A percentile compares a stretch with the other conserved stretches of the same genome.
These are phyloP conservation scores for Eupeodes latifasciatus DNA, from an alignment of 2,888 invertebrate species.

Conservation along the genomic window DNA sequence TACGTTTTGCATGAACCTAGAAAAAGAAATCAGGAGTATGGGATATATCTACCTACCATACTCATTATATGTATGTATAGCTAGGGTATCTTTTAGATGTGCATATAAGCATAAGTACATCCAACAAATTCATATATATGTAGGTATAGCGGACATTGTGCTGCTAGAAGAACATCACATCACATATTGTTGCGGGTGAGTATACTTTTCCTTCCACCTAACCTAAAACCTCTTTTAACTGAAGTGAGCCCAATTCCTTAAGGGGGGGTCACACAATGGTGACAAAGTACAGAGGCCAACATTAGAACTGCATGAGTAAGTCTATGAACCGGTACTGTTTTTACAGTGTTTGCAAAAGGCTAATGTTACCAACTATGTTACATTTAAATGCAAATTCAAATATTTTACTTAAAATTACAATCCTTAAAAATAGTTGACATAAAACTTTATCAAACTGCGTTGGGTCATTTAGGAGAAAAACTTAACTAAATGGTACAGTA, in stretches of 20 bases:
- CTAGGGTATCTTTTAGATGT: no score
- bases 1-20: no score
- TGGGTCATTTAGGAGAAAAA: no score
- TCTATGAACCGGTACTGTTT: slow-evolving; percentile 21
- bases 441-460: no score
- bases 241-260: slow-evolving; percentile 51
- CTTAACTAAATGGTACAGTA: no score
- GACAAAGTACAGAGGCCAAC: slow-evolving; percentile 50
- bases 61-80: no score
- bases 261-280: slow-evolving; percentile 40
- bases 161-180: slow-evolving; percentile 89
- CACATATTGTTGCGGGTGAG: slow-evolving; percentile 88
- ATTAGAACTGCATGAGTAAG: slow-evolving; percentile 34
- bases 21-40: no score
- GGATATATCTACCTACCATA: no score
- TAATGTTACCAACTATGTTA: slow-evolving; percentile 13
- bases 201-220: slow-evolving; percentile 73
- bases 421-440: no score
- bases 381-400: background rate
- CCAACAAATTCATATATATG: background rate
- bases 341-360: background rate
- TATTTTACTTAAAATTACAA: no score
- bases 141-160: slow-evolving; percentile 87
- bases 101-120: no score
- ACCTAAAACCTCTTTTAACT: slow-evolving; percentile 61